These are phyloP conservation scores for Syrista parreyssii DNA, from an alignment of 2,888 invertebrate species.

Conservation along the genomic window DNA sequence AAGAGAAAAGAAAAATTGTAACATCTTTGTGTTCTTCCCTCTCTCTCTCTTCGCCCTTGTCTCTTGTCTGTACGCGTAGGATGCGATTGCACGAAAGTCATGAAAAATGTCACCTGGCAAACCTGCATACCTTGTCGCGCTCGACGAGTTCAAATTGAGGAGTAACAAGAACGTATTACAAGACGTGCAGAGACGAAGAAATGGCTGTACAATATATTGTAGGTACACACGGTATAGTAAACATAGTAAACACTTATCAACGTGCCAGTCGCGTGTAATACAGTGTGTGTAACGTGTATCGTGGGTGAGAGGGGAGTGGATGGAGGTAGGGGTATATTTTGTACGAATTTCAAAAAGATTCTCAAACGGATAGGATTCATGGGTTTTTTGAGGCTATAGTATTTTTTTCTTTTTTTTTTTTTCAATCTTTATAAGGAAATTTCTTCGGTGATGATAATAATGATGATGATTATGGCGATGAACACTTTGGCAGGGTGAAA, in stretches of 20 bases:
- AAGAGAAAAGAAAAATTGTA: background rate
- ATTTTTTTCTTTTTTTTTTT: constrained; percentile 16
- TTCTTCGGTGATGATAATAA: constrained; percentile 5
- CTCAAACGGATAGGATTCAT: background rate
- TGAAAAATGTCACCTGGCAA: background rate
- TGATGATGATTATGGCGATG: constrained; percentile 14
- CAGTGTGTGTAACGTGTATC: background rate
- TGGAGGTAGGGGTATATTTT: constrained; percentile 23
- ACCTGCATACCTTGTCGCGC: background rate
- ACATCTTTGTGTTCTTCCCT: background rate
- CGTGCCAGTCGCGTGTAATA: constrained; percentile 12
- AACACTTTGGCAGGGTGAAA: constrained; percentile 20
- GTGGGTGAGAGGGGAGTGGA: background rate
- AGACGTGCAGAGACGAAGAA: background rate
- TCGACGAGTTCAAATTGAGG: background rate
- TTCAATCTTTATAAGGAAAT: constrained; percentile 1
- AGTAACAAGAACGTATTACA: background rate
- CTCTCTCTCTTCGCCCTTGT: background rate
- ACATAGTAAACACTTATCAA: constrained; percentile 4
- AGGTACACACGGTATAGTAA: constrained; percentile 16
- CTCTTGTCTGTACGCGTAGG: background rate
- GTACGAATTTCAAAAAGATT: background rate
- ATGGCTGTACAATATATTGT: background rate
- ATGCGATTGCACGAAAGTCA: background rate
- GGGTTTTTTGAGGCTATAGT: constrained; percentile 1